Evolutionary conservation across 2,888 invertebrate species (phyloP).

Genomic region (Ptychoptera contaminata): DNA sequence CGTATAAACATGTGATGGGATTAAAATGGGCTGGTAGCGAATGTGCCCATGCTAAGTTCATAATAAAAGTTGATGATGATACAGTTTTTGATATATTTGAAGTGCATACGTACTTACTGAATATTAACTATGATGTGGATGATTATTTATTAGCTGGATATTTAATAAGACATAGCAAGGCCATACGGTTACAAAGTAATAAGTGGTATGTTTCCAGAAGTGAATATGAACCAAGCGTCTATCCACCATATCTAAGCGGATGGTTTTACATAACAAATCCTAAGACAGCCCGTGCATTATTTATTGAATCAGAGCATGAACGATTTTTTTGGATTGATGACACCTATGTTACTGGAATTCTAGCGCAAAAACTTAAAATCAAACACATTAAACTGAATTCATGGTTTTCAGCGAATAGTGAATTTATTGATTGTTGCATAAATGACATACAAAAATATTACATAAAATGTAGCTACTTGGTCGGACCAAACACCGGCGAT

Average conservation of each 20-base stretch:
- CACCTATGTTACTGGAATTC: slow-evolving; percentile 66
- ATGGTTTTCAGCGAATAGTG: slow-evolving; percentile 53
- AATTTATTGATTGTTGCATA: slow-evolving; percentile 59
- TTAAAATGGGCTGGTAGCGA: slow-evolving; percentile 52
- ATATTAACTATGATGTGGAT: slow-evolving; percentile 22
- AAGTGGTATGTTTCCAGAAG: slow-evolving; percentile 64
- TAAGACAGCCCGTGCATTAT: slow-evolving; percentile 40
- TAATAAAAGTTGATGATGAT: slow-evolving; percentile 73
- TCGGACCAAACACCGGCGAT: slow-evolving; percentile 67
- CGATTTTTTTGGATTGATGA: slow-evolving; percentile 88
- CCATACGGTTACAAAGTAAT: slow-evolving; percentile 47
- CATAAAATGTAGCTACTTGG: slow-evolving; percentile 49
- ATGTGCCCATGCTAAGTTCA: slow-evolving; percentile 43
- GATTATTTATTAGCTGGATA: slow-evolving; percentile 45
- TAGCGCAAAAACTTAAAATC: slow-evolving; percentile 43
- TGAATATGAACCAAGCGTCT: slow-evolving; percentile 44
- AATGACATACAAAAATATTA: slow-evolving; percentile 38
- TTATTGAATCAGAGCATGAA: slow-evolving; percentile 36
- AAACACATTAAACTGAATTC: slow-evolving; percentile 38
- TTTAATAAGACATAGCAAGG: slow-evolving; percentile 43
- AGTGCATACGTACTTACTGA: slow-evolving; percentile 32
- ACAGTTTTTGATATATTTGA: slow-evolving; percentile 53
- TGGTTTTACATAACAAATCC: slow-evolving; percentile 70
- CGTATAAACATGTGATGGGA: slow-evolving; percentile 70
- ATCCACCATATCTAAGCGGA: slow-evolving; percentile 66